Evolutionary conservation across 2,797 vertebrate species (phyloP).

Genomic region (Ara ararauna): DNA sequence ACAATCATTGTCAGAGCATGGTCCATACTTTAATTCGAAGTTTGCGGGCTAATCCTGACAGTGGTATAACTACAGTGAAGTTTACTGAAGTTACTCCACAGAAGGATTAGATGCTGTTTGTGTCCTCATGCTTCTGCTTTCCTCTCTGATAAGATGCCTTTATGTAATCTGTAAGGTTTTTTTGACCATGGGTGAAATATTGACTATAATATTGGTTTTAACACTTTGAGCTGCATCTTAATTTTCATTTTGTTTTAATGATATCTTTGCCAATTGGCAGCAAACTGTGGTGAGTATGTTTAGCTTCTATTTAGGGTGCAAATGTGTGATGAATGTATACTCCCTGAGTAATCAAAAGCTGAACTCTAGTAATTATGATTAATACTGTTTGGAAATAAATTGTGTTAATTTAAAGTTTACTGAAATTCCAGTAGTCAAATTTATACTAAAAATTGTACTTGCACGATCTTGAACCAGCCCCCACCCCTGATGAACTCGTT

Average conservation of each 20-base stretch:
- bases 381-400: constrained; percentile 39
- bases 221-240: neutral
- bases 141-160: constrained; percentile 21
- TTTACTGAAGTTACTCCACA: neutral
- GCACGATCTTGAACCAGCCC: neutral
- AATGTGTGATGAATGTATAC: neutral
- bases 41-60: constrained; percentile 42
- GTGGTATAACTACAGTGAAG: neutral
- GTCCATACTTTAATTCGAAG: constrained; percentile 71
- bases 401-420: constrained; percentile 35
- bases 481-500: neutral
- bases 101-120: constrained; percentile 31
- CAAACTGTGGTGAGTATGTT: constrained; percentile 1
- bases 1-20: constrained; percentile 53
- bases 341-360: neutral
- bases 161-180: constrained; percentile 30
- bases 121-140: constrained; percentile 31
- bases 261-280: constrained; percentile 29
- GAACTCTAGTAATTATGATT: constrained; percentile 25
- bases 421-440: constrained; percentile 5
- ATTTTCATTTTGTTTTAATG: constrained; percentile 18
- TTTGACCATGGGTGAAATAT: constrained; percentile 40
- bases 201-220: constrained; percentile 24
- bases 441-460: neutral
- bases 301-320: constrained; percentile 31